A percentile compares a stretch with the other conserved stretches of the same genome.
Conservation (phyloP, 2,797 vertebrate species). For the Manis pentadactyla region DNA sequence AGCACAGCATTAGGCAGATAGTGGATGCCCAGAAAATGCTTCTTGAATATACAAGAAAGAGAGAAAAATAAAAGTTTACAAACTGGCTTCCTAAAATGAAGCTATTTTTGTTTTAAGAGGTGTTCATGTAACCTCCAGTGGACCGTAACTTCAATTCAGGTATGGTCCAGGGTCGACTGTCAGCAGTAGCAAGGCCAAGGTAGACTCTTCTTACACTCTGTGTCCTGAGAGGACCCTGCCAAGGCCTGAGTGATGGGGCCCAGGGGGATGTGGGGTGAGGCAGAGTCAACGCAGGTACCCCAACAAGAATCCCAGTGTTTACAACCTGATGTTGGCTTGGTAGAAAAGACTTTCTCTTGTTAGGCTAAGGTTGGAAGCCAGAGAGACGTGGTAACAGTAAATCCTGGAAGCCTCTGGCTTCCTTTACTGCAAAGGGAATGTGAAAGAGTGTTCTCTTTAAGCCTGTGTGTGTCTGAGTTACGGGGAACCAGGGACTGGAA, state of each 20-base stretch:
- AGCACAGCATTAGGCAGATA: neutral
- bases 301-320: slow-evolving; percentile 47
- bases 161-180: neutral
- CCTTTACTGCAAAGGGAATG: neutral
- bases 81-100: slow-evolving; percentile 32
- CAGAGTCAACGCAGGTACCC: slow-evolving; percentile 7
- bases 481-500: neutral
- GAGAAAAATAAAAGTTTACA: neutral
- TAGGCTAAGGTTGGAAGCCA: slow-evolving; percentile 44
- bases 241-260: neutral
- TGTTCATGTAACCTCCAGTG: neutral
- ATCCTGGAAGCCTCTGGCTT: slow-evolving; percentile 59
- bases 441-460: slow-evolving; percentile 65
- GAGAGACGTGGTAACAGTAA: slow-evolving; percentile 31
- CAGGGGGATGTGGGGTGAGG: neutral
- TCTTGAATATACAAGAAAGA: slow-evolving; percentile 19
- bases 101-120: neutral
- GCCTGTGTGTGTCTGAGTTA: slow-evolving; percentile 59
- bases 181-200: neutral
- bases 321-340: neutral
- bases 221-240: neutral
- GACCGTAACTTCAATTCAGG: neutral
- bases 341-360: slow-evolving; percentile 55
- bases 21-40: neutral
- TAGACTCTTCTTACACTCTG: neutral